Conservation (phyloP, 37 sponge, comb jelly and placozoan species). For the Theonella swinhoei region DNA sequence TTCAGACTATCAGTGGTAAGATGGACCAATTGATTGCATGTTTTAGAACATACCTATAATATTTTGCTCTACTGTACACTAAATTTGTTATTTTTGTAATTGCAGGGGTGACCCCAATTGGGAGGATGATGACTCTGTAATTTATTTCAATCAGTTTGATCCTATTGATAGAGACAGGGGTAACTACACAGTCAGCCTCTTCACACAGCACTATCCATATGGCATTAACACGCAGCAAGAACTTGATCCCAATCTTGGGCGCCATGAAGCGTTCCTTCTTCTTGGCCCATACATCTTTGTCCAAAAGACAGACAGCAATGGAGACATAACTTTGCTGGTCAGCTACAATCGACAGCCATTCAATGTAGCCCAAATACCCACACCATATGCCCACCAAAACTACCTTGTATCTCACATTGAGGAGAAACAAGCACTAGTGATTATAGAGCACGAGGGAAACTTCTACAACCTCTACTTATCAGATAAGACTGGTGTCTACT, state of each 20-base stretch:
- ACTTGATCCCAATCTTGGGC: constrained; percentile 66
- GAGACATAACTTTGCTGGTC: constrained; percentile 6
- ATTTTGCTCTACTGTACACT: neutral
- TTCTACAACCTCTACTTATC: constrained; percentile 79
- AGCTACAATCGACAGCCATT: constrained; percentile 52
- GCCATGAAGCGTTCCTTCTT: constrained; percentile 42
- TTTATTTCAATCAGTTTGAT: constrained; percentile 42
- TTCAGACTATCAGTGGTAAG: constrained; percentile 51
- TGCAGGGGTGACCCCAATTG: constrained; percentile 25
- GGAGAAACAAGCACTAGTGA: constrained; percentile 58
- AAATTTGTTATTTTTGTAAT: neutral
- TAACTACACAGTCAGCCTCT: constrained; percentile 42
- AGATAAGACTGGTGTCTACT: constrained; percentile 64
- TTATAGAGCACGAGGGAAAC: constrained; percentile 43
- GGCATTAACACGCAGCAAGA: constrained; percentile 2
- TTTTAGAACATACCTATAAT: too few relatives aligned
- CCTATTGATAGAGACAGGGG: constrained; percentile 4
- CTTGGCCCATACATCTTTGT: constrained; percentile 67
- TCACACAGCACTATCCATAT: constrained; percentile 42
- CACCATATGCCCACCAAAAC: constrained; percentile 2
- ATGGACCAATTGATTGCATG: too few relatives aligned
- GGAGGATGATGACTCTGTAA: neutral
- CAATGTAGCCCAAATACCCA: constrained; percentile 14
- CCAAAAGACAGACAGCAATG: constrained; percentile 14
- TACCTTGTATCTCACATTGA: constrained; percentile 52